These are phyloP conservation scores for Crenichthys baileyi DNA, from an alignment of 2,797 vertebrate species.

Conservation along the genomic window DNA sequence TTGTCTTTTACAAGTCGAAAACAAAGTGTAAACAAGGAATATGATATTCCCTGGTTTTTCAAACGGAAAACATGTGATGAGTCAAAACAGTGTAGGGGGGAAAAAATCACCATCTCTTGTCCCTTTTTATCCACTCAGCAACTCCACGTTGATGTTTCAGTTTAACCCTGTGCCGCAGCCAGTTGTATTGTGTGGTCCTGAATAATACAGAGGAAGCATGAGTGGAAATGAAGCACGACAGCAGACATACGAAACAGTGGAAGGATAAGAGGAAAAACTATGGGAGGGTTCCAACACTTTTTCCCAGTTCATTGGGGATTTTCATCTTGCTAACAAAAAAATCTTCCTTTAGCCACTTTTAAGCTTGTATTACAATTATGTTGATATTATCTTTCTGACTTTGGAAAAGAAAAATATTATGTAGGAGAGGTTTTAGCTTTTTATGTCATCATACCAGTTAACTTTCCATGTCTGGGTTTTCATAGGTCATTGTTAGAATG, in stretches of 20 bases:
- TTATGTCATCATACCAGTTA: too few species aligned
- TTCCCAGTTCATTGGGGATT: neutral
- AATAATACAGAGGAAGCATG: conserved; percentile 63
- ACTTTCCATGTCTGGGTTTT: too few species aligned
- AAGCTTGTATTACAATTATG: too few species aligned
- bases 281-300: conserved; percentile 37
- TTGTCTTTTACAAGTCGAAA: conserved; percentile 52
- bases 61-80: conserved; percentile 62
- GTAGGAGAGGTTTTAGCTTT: too few species aligned
- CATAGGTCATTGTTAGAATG: too few species aligned
- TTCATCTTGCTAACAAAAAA: neutral
- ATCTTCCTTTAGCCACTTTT: too few species aligned
- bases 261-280: conserved; percentile 38
- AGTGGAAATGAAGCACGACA: conserved; percentile 65
- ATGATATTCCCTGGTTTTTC: conserved; percentile 33
- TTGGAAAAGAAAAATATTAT: too few species aligned
- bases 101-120: conserved; percentile 28
- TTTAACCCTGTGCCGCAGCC: conserved; percentile 38
- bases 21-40: conserved; percentile 53
- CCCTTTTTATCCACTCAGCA: conserved; percentile 52
- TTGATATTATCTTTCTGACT: too few species aligned
- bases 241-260: conserved; percentile 61
- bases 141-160: conserved; percentile 44
- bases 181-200: conserved; percentile 56
- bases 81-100: conserved; percentile 27